Conservation (phyloP, 2,888 invertebrate species). For the Elmis aenea region DNA sequence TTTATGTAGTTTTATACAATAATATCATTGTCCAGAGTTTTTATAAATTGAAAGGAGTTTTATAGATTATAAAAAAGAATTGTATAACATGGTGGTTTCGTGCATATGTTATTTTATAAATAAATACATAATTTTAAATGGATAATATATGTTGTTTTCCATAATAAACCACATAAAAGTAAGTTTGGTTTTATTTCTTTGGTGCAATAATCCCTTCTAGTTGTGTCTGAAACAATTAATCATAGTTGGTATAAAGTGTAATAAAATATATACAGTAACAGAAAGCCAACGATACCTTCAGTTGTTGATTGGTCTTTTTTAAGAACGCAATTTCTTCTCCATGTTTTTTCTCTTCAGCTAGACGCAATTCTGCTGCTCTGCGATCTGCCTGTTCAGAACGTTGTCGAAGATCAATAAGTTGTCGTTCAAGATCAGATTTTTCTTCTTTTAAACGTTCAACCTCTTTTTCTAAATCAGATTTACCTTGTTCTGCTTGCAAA, state of each 20-base stretch:
- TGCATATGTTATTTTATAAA: slow-evolving; percentile 25
- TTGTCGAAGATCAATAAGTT: slow-evolving; percentile 57
- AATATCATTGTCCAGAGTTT: no score
- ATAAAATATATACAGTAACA: neutral
- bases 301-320: slow-evolving; percentile 89
- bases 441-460: slow-evolving; percentile 66
- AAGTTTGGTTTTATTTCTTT: slow-evolving; percentile 74
- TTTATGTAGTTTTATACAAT: slow-evolving; percentile 32
- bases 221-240: slow-evolving; percentile 65
- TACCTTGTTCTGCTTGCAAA: slow-evolving; percentile 88
- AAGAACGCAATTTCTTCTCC: slow-evolving; percentile 87
- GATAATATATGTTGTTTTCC: no score
- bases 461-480: slow-evolving; percentile 71
- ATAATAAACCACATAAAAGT: no score
- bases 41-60: no score
- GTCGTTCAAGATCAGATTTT: slow-evolving; percentile 60
- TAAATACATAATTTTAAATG: no score
- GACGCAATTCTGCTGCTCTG: slow-evolving; percentile 73
- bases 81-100: slow-evolving; percentile 23
- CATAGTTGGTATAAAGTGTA: neutral
- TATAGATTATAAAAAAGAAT: slow-evolving; percentile 11
- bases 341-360: slow-evolving; percentile 89
- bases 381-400: slow-evolving; percentile 80
- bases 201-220: slow-evolving; percentile 92
- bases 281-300: slow-evolving; percentile 61